Percentiles rank a stretch among this genome's conserved stretches.
Conservation (phyloP, 2,888 invertebrate genomes). For the Spodoptera picta region DNA sequence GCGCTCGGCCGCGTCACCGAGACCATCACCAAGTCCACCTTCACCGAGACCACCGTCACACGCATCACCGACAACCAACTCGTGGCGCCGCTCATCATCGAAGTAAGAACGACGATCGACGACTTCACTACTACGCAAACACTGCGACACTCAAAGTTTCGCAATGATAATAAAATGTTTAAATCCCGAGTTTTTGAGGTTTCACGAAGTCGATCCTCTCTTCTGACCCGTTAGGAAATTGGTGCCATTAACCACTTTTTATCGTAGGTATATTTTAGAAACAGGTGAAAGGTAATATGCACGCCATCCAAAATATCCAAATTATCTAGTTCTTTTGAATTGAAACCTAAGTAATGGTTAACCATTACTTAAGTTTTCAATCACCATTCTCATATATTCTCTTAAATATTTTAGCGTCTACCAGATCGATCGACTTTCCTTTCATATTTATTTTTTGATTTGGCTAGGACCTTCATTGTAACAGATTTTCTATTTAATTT, state of each 20-base stretch:
- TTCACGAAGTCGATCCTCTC: slow-evolving; percentile 38
- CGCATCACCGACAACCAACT: slow-evolving; percentile 97
- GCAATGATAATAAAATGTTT: slow-evolving; percentile 22
- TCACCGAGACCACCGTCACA: slow-evolving; percentile 98
- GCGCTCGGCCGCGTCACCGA: slow-evolving; percentile 96
- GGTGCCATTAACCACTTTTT: slow-evolving; percentile 5
- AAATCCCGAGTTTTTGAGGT: not conserved
- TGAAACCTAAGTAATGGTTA: slow-evolving; percentile 8
- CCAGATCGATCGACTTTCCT: not conserved
- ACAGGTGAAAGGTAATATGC: slow-evolving; percentile 52
- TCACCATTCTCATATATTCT: not conserved
- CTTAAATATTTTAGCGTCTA: not conserved
- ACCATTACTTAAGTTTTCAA: slow-evolving; percentile 1
- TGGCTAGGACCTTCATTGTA: not conserved
- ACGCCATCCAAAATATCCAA: slow-evolving; percentile 26
- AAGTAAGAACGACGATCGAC: slow-evolving; percentile 89
- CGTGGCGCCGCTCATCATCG: slow-evolving; percentile 94
- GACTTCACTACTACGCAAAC: slow-evolving; percentile 20
- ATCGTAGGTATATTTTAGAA: slow-evolving; percentile 18
- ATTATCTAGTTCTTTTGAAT: not conserved
- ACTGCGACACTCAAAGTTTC: slow-evolving; percentile 17
- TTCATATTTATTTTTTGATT: not conserved
- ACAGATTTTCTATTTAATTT: too few relatives aligned
- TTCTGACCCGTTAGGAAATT: slow-evolving; percentile 3
- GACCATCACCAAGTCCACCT: slow-evolving; percentile 98